Conservation (phyloP, 35 echinoderm and acorn worm species). For the Apostichopus parvimensis region DNA sequence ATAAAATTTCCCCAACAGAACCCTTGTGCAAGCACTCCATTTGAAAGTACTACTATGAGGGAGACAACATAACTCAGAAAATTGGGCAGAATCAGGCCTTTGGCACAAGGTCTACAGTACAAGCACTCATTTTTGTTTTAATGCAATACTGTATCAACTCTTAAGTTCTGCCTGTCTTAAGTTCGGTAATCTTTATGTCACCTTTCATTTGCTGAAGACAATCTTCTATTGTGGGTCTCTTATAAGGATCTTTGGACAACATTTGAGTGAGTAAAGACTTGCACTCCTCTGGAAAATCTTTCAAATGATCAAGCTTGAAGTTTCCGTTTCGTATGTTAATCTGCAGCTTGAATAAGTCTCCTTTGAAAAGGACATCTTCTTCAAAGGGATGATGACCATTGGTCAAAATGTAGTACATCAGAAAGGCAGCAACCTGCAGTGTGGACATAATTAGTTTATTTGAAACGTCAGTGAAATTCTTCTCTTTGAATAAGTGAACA, state of each 20-base stretch:
- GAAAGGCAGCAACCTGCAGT: slow-evolving; percentile 2
- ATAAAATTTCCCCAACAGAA: too few species aligned
- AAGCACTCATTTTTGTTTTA: too few species aligned
- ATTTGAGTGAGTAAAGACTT: background rate
- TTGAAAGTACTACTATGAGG: too few species aligned
- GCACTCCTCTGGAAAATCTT: background rate
- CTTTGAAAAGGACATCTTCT: background rate
- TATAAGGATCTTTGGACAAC: background rate
- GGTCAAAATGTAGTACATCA: slow-evolving; percentile 12
- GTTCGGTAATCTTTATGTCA: background rate
- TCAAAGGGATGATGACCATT: slow-evolving; percentile 17
- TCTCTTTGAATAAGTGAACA: too few species aligned
- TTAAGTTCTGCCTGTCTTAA: too few species aligned
- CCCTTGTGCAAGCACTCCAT: too few species aligned
- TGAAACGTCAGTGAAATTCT: too few species aligned
- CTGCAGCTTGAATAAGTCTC: background rate
- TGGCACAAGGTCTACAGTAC: too few species aligned
- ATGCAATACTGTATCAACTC: too few species aligned
- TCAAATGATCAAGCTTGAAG: background rate
- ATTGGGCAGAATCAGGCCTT: too few species aligned
- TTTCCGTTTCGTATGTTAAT: background rate
- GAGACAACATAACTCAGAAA: too few species aligned
- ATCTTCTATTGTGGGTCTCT: background rate
- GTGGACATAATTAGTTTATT: too few species aligned
- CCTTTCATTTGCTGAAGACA: background rate